These are phyloP conservation scores for Aegithalos caudatus DNA, from an alignment of 2,113 vertebrate species.

Conservation along the genomic window DNA sequence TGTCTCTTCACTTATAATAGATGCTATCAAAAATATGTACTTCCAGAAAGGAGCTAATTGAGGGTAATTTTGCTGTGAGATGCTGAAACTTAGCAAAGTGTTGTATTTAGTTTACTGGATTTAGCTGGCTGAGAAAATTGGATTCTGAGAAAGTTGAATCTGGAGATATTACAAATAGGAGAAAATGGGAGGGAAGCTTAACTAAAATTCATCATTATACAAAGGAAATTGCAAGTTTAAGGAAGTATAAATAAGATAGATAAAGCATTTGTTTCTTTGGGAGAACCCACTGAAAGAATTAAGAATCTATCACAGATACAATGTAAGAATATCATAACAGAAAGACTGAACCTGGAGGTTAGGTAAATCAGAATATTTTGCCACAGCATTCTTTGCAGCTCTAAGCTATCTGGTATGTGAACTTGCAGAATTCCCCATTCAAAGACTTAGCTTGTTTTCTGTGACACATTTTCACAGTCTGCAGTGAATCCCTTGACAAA, in stretches of 20 bases:
- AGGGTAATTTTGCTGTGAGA: slow-evolving; percentile 2
- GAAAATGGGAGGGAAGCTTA: neutral
- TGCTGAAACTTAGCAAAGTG: neutral
- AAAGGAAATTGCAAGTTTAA: neutral
- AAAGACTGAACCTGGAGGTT: neutral
- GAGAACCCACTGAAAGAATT: neutral
- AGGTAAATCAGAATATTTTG: neutral
- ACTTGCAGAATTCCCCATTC: neutral
- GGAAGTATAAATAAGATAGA: neutral
- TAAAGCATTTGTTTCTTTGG: neutral
- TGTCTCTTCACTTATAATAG: neutral
- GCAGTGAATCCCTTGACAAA: neutral
- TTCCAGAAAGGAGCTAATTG: slow-evolving; percentile 19
- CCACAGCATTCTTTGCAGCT: neutral
- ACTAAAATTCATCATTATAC: neutral
- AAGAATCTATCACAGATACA: neutral
- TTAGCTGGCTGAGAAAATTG: neutral
- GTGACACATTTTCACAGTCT: neutral
- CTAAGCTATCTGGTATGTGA: neutral
- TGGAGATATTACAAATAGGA: neutral
- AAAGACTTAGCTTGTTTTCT: neutral
- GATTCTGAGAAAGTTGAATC: neutral
- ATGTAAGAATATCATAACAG: neutral
- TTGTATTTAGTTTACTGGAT: neutral
- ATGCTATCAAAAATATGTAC: neutral